A percentile compares a stretch with the other conserved stretches of the same genome.
Evolutionary conservation across 2,113 vertebrate genomes (phyloP).

Genomic region (Anseranas semipalmata): DNA sequence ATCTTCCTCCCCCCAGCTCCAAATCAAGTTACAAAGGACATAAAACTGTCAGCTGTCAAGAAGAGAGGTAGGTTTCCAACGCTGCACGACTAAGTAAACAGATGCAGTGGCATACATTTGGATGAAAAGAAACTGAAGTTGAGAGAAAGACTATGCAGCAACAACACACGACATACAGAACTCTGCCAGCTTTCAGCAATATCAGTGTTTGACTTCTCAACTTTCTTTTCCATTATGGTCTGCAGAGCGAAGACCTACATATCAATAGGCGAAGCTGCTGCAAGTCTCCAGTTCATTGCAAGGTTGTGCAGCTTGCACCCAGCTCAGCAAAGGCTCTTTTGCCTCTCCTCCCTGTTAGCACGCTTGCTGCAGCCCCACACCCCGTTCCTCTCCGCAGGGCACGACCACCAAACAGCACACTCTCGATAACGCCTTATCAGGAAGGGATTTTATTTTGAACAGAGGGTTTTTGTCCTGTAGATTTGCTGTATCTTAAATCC

Average conservation of each 20-base stretch:
- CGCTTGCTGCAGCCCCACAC: not conserved
- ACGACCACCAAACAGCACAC: not conserved
- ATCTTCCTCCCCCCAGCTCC: not conserved
- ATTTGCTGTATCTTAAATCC: not conserved
- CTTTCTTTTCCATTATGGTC: not conserved
- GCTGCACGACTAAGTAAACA: constrained; percentile 32
- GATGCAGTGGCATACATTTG: constrained; percentile 18
- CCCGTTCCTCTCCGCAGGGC: not conserved
- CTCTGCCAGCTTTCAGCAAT: not conserved
- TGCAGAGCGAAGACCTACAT: not conserved
- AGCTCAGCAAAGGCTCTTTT: not conserved
- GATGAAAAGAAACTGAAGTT: not conserved
- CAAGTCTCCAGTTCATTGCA: not conserved
- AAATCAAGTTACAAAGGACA: not conserved
- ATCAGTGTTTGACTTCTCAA: not conserved
- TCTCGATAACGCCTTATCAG: not conserved
- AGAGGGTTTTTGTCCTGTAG: accelerated
- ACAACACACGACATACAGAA: not conserved
- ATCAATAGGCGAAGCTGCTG: not conserved
- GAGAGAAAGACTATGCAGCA: not conserved
- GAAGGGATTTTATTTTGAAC: not conserved
- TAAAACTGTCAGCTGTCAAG: not conserved
- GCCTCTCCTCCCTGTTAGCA: not conserved
- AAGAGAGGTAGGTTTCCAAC: not conserved
- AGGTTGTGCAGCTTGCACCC: not conserved